Evolutionary conservation across 2,113 vertebrate species (phyloP), one percentile per base, ranked within the genome.

Genomic region (Tupaia chinensis): DNA sequence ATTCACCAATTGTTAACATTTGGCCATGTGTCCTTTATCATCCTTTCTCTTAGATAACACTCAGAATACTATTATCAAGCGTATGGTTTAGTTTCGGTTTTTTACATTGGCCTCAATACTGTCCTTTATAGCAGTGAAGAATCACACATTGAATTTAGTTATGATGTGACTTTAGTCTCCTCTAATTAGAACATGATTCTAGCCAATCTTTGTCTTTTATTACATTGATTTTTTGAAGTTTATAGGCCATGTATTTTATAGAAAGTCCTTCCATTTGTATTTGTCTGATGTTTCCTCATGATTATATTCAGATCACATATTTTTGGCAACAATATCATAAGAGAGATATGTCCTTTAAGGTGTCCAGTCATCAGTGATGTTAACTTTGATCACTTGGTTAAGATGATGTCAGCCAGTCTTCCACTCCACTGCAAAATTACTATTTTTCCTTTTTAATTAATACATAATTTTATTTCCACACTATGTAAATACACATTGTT

Each of bases 231-330:
- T 86, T 76, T 61, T 81, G 19, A 89, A 87, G 68, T 91, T 81
- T 65, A 60, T 66, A 88, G 8, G 5, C 9, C 19, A 53, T 79
- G 9, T 68, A 32, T 69, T 90, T 92, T 90, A 16, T 78, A 83
- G 8, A 87, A 34, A 87, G 25, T 63, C 58, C 29, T 20, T 87
- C 20, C 79, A 20, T 77, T 91, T 95, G 20, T 72, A 65, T 93
- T 90, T 56, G 1, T 88, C 12, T 95, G 23, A 86, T 82, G 9
- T 81, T 95, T 93, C 60, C 54, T 84, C 16, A 82, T 78, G n/a
- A 60, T 89, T 70, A 77, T 92, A 77, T 25, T 7, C 22, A 95
- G 32, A 15, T 77, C 65, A 72, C 68, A 2, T 15, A 8, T 77
- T 87, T 93, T 74, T 70, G 19, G 44, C 44, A 84, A 7, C 13